phyloP scores from a whole-genome alignment of 2,797 vertebrate genomes.

The Rachycentron canadum region DNA sequence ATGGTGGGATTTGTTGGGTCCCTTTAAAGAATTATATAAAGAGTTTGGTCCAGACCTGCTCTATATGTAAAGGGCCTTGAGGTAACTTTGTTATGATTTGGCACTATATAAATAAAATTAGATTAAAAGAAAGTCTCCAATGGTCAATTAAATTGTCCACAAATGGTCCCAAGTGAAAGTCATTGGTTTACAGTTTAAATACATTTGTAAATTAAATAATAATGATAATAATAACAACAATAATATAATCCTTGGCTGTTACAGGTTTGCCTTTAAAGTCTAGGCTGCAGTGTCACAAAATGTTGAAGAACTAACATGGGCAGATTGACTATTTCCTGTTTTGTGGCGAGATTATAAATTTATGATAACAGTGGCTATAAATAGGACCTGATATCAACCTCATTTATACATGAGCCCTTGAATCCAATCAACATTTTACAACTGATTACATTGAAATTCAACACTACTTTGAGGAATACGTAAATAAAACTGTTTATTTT shows the following conservation, averaged over 20 bases:
- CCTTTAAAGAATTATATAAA: too few species aligned
- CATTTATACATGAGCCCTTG: background rate
- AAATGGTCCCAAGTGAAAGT: background rate
- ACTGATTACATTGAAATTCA: slow-evolving; percentile 4
- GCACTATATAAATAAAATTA: too few species aligned
- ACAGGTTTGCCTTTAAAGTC: background rate
- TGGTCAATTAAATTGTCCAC: background rate
- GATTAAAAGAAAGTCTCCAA: too few species aligned
- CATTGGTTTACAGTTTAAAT: background rate
- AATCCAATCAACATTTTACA: background rate
- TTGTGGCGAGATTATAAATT: background rate
- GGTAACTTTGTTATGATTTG: too few species aligned
- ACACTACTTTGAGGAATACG: slow-evolving; percentile 40
- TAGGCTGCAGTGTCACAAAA: background rate
- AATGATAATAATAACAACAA: too few species aligned
- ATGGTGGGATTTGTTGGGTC: too few species aligned
- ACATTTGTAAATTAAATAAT: background rate
- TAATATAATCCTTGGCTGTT: too few species aligned
- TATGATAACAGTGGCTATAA: background rate
- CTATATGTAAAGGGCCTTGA: too few species aligned
- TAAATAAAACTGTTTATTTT: slow-evolving; percentile 82
- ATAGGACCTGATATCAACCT: background rate
- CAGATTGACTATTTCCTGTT: background rate
- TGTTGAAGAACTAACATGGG: background rate
- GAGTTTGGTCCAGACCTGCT: too few species aligned